Percentiles rank a stretch among this genome's conserved stretches.
phyloP scores from a whole-genome alignment of 2,888 invertebrate species.

The Iselma pallidipennis region DNA sequence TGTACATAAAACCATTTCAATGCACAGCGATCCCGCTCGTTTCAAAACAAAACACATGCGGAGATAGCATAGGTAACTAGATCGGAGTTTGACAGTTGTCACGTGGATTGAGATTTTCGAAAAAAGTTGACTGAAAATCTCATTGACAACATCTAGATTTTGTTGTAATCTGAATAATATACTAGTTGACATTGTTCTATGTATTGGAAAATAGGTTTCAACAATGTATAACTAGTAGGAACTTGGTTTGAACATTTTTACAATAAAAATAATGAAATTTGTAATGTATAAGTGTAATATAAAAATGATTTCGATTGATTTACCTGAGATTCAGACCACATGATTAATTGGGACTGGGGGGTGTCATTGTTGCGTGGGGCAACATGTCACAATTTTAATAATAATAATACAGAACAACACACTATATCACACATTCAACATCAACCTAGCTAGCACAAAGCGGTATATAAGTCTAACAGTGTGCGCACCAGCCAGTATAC shows the following conservation, averaged over 20 bases:
- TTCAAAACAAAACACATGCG: slow-evolving; percentile 59
- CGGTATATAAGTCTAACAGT: slow-evolving; percentile 45
- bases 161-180: background rate
- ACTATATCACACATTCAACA: slow-evolving; percentile 43
- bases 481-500: slow-evolving; percentile 42
- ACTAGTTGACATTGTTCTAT: background rate
- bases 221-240: background rate
- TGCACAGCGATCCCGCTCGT: slow-evolving; percentile 57
- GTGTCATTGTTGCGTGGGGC: slow-evolving; percentile 54
- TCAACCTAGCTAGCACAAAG: slow-evolving; percentile 45
- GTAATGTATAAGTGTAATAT: too few species aligned
- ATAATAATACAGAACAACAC: slow-evolving; percentile 28
- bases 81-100: slow-evolving; percentile 57
- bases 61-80: slow-evolving; percentile 56
- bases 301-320: slow-evolving; percentile 29
- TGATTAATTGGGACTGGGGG: slow-evolving; percentile 52
- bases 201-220: background rate
- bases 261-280: too few species aligned
- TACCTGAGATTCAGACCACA: slow-evolving; percentile 58
- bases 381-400: slow-evolving; percentile 48
- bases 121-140: slow-evolving; percentile 42
- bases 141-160: background rate
- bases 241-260: too few species aligned
- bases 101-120: slow-evolving; percentile 46
- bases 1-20: slow-evolving; percentile 56